Conservation (phyloP, 2,113 vertebrate genomes). For the Psammodynastes pulverulentus region DNA sequence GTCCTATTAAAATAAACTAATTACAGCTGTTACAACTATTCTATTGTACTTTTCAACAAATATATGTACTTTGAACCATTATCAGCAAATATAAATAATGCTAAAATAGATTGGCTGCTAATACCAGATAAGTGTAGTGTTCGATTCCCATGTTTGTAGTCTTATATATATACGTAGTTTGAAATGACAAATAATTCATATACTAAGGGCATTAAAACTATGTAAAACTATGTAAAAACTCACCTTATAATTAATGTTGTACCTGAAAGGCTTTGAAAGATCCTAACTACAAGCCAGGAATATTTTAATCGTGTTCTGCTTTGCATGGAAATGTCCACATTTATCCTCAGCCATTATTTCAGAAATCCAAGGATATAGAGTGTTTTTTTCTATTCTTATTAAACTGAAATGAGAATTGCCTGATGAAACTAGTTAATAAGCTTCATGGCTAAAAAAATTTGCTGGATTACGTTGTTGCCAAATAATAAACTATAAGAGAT, state of each 20-base stretch:
- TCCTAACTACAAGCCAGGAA: neutral
- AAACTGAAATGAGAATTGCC: neutral
- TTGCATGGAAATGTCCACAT: neutral
- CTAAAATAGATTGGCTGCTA: neutral
- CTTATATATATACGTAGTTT: neutral
- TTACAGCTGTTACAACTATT: neutral
- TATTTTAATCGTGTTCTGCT: neutral
- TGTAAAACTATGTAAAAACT: slow-evolving; percentile 2
- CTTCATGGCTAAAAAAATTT: neutral
- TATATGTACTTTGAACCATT: neutral
- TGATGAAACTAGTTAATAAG: neutral
- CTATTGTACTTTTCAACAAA: neutral
- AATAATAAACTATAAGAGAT: neutral
- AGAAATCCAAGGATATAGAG: neutral
- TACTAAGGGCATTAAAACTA: neutral
- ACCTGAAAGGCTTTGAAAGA: neutral
- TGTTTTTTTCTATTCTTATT: neutral
- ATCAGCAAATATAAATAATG: neutral
- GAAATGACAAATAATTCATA: neutral
- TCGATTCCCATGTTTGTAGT: neutral
- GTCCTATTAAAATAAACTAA: neutral
- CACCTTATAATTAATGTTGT: neutral
- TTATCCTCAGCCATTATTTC: neutral
- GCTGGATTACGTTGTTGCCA: neutral
- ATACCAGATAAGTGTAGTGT: neutral